Evolutionary conservation across 2,113 vertebrate species (phyloP).

Genomic region (Toxotes jaculatrix): DNA sequence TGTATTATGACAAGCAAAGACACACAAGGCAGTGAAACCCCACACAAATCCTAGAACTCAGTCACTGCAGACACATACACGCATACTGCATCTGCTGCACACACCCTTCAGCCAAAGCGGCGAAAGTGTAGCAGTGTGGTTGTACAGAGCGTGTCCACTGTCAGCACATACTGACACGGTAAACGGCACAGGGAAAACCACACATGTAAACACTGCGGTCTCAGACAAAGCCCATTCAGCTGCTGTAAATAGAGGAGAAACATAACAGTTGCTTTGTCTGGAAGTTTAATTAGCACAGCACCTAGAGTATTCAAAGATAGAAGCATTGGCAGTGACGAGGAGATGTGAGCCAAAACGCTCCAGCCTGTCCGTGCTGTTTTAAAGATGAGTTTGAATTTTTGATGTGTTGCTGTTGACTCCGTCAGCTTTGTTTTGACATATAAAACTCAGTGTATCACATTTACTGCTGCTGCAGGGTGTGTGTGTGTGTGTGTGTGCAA

Average conservation of each 20-base stretch:
- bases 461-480: slow-evolving; percentile 29
- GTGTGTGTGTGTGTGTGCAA: not conserved
- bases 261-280: slow-evolving; percentile 59
- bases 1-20: not conserved
- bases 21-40: not conserved
- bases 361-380: slow-evolving; percentile 15
- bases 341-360: slow-evolving; percentile 18
- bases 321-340: slow-evolving; percentile 26
- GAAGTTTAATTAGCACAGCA: slow-evolving; percentile 64
- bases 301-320: slow-evolving; percentile 56
- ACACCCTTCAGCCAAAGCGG: not conserved
- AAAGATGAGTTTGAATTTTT: slow-evolving; percentile 30
- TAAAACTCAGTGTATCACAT: slow-evolving; percentile 32
- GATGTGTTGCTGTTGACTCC: slow-evolving; percentile 44
- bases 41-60: slow-evolving; percentile 14
- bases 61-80: not conserved
- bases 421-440: slow-evolving; percentile 37
- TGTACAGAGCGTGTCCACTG: slow-evolving; percentile 50
- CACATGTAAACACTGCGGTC: slow-evolving; percentile 48
- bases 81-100: not conserved
- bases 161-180: slow-evolving; percentile 55
- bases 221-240: slow-evolving; percentile 60
- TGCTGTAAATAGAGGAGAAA: slow-evolving; percentile 56
- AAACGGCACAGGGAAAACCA: slow-evolving; percentile 56
- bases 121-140: slow-evolving; percentile 35